Percentiles rank a stretch among this genome's conserved stretches.
Evolutionary conservation across 2,797 vertebrate genomes (phyloP).

Genomic region (Falco concolor): DNA sequence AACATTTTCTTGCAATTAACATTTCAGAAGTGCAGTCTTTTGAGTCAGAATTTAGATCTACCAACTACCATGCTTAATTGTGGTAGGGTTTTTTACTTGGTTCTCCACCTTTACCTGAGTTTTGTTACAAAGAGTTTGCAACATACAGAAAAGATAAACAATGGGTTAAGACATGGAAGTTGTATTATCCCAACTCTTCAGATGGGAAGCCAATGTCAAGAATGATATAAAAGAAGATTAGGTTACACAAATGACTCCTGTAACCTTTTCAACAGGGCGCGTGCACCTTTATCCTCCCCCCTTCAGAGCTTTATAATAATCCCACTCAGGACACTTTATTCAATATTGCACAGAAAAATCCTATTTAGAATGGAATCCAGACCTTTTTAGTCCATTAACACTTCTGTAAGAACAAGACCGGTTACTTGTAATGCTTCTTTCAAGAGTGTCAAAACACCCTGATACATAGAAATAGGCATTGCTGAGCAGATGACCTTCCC

Average conservation of each 20-base stretch:
- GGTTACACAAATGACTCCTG: neutral
- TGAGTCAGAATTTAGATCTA: neutral
- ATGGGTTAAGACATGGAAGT: neutral
- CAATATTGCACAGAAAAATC: neutral
- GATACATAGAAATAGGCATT: neutral
- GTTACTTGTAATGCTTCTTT: neutral
- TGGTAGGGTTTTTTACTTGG: rapidly evolving
- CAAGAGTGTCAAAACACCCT: neutral
- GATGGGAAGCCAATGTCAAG: neutral
- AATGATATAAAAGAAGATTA: neutral
- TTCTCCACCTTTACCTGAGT: neutral
- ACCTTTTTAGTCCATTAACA: neutral
- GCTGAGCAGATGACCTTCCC: neutral
- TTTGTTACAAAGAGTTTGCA: neutral
- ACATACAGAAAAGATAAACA: neutral
- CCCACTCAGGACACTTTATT: neutral
- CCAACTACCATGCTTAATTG: neutral
- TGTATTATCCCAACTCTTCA: neutral
- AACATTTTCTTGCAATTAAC: neutral
- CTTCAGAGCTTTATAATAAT: neutral
- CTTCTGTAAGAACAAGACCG: neutral
- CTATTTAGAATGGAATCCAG: neutral
- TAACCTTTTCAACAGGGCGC: neutral
- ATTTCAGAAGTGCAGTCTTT: neutral
- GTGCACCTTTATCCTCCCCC: neutral